Evolutionary conservation across 2,888 invertebrate genomes (phyloP).

Genomic region (Apocheima hispidaria): DNA sequence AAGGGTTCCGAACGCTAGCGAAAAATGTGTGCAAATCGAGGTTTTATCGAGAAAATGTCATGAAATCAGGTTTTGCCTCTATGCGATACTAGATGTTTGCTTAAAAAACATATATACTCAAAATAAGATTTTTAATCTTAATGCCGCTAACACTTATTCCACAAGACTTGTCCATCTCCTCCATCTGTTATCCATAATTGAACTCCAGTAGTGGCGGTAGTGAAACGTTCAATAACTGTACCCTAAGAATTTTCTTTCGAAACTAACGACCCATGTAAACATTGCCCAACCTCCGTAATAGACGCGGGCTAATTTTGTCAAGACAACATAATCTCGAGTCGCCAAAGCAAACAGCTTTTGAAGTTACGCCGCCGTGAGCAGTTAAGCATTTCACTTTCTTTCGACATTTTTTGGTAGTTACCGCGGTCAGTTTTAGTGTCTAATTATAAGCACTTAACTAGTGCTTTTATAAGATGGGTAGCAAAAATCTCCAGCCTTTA

Average conservation of each 20-base stretch:
- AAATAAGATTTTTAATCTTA: too few species aligned
- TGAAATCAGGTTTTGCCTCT: too few species aligned
- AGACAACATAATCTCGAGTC: slow-evolving; percentile 76
- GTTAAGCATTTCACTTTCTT: slow-evolving; percentile 70
- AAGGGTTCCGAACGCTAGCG: too few species aligned
- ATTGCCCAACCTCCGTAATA: slow-evolving; percentile 72
- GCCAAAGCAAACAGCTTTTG: slow-evolving; percentile 73
- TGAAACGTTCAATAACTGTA: slow-evolving; percentile 32
- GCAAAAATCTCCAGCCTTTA: too few species aligned
- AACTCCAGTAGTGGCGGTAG: slow-evolving; percentile 11
- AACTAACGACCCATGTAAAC: slow-evolving; percentile 65
- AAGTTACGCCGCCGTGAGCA: slow-evolving; percentile 66
- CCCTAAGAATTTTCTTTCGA: slow-evolving; percentile 61
- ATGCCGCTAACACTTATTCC: neutral
- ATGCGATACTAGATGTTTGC: too few species aligned
- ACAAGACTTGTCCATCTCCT: neutral
- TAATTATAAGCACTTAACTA: neutral
- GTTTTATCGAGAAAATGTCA: too few species aligned
- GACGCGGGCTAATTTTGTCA: slow-evolving; percentile 74
- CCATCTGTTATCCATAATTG: neutral
- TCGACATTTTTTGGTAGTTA: slow-evolving; percentile 31
- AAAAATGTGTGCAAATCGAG: too few species aligned
- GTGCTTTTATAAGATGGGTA: too few species aligned
- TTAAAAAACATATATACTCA: too few species aligned
- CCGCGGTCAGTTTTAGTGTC: neutral